phyloP scores from a whole-genome alignment of 2,113 vertebrate species.

The cat (Felis catus) region DNA sequence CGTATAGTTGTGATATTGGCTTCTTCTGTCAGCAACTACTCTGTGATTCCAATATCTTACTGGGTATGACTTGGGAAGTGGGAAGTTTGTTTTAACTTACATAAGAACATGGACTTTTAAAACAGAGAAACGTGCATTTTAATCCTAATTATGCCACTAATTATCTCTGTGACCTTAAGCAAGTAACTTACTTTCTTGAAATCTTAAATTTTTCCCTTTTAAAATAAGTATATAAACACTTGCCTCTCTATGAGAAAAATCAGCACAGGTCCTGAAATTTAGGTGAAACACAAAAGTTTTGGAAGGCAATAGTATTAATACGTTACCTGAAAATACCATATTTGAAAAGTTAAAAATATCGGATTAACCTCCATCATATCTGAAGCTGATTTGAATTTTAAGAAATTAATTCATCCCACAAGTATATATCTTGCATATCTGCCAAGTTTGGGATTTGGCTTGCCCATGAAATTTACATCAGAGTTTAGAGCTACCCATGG shows the following conservation, averaged over 20 bases:
- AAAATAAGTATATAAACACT: neutral
- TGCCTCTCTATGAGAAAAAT: neutral
- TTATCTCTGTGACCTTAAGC: neutral
- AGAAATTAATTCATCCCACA: neutral
- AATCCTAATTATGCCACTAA: neutral
- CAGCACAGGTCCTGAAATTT: neutral
- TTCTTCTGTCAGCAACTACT: neutral
- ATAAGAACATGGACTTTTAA: neutral
- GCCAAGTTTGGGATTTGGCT: neutral
- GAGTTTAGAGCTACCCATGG: neutral
- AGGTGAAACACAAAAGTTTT: conserved; percentile 1
- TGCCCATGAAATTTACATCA: neutral
- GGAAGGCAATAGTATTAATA: neutral
- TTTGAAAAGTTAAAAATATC: neutral
- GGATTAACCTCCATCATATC: neutral
- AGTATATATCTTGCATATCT: neutral
- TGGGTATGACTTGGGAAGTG: neutral
- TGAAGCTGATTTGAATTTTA: neutral
- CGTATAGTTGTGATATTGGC: neutral
- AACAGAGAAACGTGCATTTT: neutral
- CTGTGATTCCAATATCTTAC: neutral
- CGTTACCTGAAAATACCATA: neutral
- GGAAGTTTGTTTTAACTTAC: neutral
- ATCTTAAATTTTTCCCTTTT: neutral
- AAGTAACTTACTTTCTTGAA: neutral